Evolutionary conservation across 2,888 invertebrate species (phyloP), one percentile per base, ranked within the genome.

Genomic region (Lathronympha strigana): DNA sequence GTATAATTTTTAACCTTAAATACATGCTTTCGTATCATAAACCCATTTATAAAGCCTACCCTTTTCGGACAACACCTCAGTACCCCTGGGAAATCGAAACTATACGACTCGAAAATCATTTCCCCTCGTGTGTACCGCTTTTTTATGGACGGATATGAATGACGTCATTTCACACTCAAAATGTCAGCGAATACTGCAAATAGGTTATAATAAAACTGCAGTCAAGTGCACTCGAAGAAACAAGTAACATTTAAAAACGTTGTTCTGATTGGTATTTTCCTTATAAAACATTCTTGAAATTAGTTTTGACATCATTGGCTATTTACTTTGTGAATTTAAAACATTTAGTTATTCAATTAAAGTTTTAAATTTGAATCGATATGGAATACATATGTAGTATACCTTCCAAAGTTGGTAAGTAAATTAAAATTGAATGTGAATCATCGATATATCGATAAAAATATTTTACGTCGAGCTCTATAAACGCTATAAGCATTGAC

Each of bases 31-130:
- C 25, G 25, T 21, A 25, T 49, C 47, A 23, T 23, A 47, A 47
- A 25, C 0, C 19, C 21, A 13, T 36, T 19, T 19, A 21, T n/a
- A 36, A 53, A 54, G 38, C 8, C 23, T 36, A 36, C 38, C 53
- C 36, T 15, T 33, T 54, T 25, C 38, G 54, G 25, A 54, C 23
- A 36, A 53, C 53, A 53, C 36, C 23, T 6, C 23, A 23, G n/a
- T 49, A 8, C 54, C 23, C 54, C 23, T 38, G 54, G 54, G 54
- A 54, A 54, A 54, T 40, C 38, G 23, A 6, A 54, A 25, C 36
- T 54, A 21, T 53, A 38, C 38, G 23, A 15, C 15, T 38, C n/a
- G n/a, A 54, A 54, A 54, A 40, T 40, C 15, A 38, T 54, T 54
- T 36, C 54, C 38, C 38, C 21, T 15, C 15, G 9, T 15, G 23